Evolutionary conservation across 2,888 invertebrate species (phyloP).

Genomic region (Netelia fuscicornis): DNA sequence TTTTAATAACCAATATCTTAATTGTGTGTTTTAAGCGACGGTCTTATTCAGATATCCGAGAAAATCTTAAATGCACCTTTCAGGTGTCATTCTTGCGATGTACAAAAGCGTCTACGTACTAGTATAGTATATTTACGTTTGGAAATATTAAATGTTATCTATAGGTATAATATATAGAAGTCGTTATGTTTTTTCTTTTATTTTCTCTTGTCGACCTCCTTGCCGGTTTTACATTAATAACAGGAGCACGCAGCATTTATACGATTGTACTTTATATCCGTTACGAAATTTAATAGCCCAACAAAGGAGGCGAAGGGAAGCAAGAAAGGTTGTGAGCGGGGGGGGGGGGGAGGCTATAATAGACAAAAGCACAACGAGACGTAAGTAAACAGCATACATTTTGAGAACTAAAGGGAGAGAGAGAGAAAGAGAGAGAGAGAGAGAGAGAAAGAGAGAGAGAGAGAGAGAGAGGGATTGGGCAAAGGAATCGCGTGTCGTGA

Average conservation of each 20-base stretch:
- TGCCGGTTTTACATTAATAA: neutral
- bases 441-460: slow-evolving; percentile 24
- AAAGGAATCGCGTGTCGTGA: slow-evolving; percentile 34
- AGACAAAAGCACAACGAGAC: slow-evolving; percentile 16
- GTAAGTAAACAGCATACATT: slow-evolving; percentile 31
- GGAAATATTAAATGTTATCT: neutral
- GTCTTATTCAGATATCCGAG: neutral
- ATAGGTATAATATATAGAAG: neutral
- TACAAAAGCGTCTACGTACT: neutral
- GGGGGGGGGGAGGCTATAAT: neutral
- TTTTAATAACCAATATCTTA: slow-evolving; percentile 56
- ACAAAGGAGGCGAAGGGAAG: neutral
- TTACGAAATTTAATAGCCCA: slow-evolving; percentile 48
- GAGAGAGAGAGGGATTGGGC: slow-evolving; percentile 16
- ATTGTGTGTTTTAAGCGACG: slow-evolving; percentile 30
- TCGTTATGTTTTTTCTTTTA: neutral
- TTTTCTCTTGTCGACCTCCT: slow-evolving; percentile 1
- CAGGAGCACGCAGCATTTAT: neutral
- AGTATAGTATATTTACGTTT: neutral
- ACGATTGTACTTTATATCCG: slow-evolving; percentile 19
- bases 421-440: neutral
- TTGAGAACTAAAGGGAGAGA: slow-evolving; percentile 35
- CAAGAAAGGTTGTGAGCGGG: too few species aligned
- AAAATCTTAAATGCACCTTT: neutral
- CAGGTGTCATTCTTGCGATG: neutral